Conservation (phyloP, 1,140 invertebrate genomes). For the Carposina sasakii region DNA sequence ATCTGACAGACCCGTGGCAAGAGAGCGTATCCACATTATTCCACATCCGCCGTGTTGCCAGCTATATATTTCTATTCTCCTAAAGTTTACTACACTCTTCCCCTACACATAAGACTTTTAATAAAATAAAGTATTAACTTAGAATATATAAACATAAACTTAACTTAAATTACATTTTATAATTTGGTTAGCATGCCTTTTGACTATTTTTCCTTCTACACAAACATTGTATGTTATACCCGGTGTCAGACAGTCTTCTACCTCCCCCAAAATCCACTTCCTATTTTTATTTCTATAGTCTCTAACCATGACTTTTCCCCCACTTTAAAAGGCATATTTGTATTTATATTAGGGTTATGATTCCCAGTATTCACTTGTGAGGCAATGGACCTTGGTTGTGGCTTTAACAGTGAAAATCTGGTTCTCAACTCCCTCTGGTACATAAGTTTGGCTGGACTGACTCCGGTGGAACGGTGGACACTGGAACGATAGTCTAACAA, state of each 20-base stretch:
- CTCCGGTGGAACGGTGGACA: slow-evolving; percentile 9
- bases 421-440: slow-evolving; percentile 16
- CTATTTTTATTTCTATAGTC: slow-evolving; percentile 5
- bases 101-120: too few relatives aligned
- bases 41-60: too few relatives aligned
- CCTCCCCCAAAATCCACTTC: not conserved
- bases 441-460: slow-evolving; percentile 15
- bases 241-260: not conserved
- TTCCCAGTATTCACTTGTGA: too few relatives aligned
- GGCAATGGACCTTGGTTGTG: not conserved
- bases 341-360: too few relatives aligned
- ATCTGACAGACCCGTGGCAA: too few relatives aligned
- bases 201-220: slow-evolving; percentile 2
- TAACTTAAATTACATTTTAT: slow-evolving; percentile 6
- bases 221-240: slow-evolving; percentile 2
- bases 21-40: too few relatives aligned
- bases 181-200: slow-evolving; percentile 13
- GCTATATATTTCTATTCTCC: too few relatives aligned
- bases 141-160: too few relatives aligned
- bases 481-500: slow-evolving; percentile 24
- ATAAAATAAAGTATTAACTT: too few relatives aligned
- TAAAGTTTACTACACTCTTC: too few relatives aligned
- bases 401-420: slow-evolving; percentile 20
- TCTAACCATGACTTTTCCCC: slow-evolving; percentile 13
- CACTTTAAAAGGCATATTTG: not conserved